Evolutionary conservation across 1,140 invertebrate species (phyloP).

Genomic region (Aricia agestis): DNA sequence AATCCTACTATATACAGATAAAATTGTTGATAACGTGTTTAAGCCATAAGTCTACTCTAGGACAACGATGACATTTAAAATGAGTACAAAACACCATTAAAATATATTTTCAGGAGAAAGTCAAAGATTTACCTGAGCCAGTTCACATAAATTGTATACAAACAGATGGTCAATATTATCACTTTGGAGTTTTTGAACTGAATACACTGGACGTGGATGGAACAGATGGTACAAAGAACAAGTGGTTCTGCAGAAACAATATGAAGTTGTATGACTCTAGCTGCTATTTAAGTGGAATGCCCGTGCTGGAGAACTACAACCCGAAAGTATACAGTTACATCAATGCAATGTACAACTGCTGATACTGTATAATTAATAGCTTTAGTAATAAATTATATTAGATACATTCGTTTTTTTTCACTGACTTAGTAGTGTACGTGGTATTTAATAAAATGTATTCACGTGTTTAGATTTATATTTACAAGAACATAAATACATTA

Average conservation of each 20-base stretch:
- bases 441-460: constrained; percentile 54
- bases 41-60: not conserved
- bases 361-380: constrained; percentile 27
- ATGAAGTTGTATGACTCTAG: constrained; percentile 83
- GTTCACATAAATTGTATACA: constrained; percentile 88
- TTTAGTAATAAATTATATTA: constrained; percentile 19
- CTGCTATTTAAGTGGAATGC: constrained; percentile 79
- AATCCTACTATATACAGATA: not conserved
- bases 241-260: constrained; percentile 84
- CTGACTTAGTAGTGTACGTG: constrained; percentile 2
- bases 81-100: not conserved
- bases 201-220: constrained; percentile 86
- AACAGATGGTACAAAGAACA: constrained; percentile 82
- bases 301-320: constrained; percentile 84
- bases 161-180: constrained; percentile 83
- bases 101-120: constrained; percentile 76
- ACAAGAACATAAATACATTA: constrained; percentile 74
- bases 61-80: not conserved
- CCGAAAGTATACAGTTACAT: constrained; percentile 85
- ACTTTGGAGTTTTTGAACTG: constrained; percentile 90
- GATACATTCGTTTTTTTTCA: constrained; percentile 9
- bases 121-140: constrained; percentile 84
- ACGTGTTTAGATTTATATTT: constrained; percentile 71
- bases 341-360: constrained; percentile 84
- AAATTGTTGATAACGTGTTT: not conserved